A percentile compares a stretch with the other conserved stretches of the same genome.
These are phyloP conservation scores for Cerastis leucographa DNA, from an alignment of 2,888 invertebrate genomes.

Conservation along the genomic window DNA sequence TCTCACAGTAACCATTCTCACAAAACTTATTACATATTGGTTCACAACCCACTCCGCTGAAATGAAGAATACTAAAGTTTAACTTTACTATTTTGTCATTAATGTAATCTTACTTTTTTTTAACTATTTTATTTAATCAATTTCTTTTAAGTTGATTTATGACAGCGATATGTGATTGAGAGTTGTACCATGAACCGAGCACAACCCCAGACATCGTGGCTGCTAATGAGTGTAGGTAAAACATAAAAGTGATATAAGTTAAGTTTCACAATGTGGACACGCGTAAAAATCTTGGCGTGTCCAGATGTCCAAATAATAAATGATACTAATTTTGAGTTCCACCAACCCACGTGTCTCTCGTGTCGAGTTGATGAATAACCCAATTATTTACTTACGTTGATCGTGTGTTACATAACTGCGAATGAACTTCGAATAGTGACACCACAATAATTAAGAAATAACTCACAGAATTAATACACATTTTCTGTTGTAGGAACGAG, in stretches of 20 bases:
- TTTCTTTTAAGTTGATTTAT: neutral
- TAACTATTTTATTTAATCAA: neutral
- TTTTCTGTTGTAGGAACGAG: slow-evolving; percentile 1
- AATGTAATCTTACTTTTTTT: neutral
- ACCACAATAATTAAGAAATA: slow-evolving; percentile 9
- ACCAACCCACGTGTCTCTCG: too few species aligned
- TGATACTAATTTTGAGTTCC: too few species aligned
- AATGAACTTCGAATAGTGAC: neutral
- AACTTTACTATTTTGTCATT: neutral
- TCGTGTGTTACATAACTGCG: neutral
- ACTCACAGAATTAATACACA: slow-evolving; percentile 19
- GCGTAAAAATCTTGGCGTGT: too few species aligned
- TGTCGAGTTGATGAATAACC: too few species aligned
- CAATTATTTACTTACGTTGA: slow-evolving; percentile 16
- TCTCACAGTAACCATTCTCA: slow-evolving; percentile 67
- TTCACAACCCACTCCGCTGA: slow-evolving; percentile 58
- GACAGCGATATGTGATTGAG: neutral
- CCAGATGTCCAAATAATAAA: too few species aligned
- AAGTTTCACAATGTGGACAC: too few species aligned
- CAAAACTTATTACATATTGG: slow-evolving; percentile 75
- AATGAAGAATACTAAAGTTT: neutral
- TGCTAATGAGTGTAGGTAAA: too few species aligned
- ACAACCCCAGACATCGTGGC: too few species aligned
- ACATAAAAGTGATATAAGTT: too few species aligned
- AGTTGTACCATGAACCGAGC: too few species aligned